Conservation (phyloP, 92 coral and sea anemone genomes). For the Muricea muricata region DNA sequence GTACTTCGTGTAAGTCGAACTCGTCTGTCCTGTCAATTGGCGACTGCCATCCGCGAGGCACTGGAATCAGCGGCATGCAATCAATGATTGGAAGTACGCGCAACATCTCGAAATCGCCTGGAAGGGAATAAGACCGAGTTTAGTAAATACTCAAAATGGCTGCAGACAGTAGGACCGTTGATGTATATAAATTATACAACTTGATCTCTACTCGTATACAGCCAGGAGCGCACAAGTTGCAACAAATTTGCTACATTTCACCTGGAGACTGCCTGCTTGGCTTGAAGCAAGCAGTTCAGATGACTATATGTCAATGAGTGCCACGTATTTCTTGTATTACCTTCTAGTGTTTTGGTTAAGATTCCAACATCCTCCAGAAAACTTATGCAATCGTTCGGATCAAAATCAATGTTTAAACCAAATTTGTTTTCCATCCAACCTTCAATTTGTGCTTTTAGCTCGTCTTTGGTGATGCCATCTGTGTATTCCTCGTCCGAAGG, state of each 20-base stretch:
- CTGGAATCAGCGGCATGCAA: constrained; percentile 70
- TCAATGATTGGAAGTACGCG: constrained; percentile 66
- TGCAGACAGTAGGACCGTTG: neutral
- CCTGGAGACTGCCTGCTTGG: no score
- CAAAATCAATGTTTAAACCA: constrained; percentile 71
- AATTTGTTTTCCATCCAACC: constrained; percentile 77
- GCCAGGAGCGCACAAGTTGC: no score
- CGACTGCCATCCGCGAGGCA: constrained; percentile 42
- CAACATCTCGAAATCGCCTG: constrained; percentile 66
- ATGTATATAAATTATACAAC: no score
- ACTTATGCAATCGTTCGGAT: constrained; percentile 71
- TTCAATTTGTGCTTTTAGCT: constrained; percentile 68
- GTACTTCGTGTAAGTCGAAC: constrained; percentile 65
- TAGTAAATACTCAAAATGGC: neutral
- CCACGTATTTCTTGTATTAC: constrained; percentile 37
- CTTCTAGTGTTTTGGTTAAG: constrained; percentile 66
- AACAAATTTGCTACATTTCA: no score
- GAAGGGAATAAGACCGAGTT: neutral
- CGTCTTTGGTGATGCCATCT: constrained; percentile 71
- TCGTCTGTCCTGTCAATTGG: constrained; percentile 68
- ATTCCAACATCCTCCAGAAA: constrained; percentile 76
- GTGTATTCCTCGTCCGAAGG: constrained; percentile 37
- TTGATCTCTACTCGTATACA: no score
- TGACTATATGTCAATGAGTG: no score
- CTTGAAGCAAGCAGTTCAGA: no score